Conservation (phyloP, 2,113 vertebrate genomes). For the Craseonycteris thonglongyai region DNA sequence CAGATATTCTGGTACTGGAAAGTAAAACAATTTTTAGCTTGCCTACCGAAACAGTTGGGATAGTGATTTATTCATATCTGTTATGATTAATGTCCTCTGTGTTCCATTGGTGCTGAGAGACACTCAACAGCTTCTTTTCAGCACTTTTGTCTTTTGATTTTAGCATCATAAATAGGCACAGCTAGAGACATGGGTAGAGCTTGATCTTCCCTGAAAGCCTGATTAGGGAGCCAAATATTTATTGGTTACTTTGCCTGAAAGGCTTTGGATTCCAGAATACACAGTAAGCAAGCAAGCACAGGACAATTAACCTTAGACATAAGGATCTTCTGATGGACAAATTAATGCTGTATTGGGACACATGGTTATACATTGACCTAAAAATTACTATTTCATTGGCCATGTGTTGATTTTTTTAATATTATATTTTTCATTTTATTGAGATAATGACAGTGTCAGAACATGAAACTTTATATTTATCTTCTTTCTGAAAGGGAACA, state of each 20-base stretch:
- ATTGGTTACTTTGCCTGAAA: neutral
- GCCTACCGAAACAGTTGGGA: neutral
- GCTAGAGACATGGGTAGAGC: neutral
- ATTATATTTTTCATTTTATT: neutral
- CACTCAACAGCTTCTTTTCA: constrained; percentile 23
- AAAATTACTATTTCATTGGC: neutral
- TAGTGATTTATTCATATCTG: constrained; percentile 29
- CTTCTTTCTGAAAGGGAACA: neutral
- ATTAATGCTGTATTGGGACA: neutral
- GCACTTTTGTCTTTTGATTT: constrained; percentile 37
- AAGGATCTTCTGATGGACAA: neutral
- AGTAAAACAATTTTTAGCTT: constrained; percentile 1
- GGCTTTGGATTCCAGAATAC: neutral
- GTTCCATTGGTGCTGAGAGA: constrained; percentile 35
- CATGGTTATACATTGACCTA: neutral
- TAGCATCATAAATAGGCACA: neutral
- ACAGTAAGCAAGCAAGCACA: neutral
- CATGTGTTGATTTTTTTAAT: neutral
- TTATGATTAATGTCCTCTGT: constrained; percentile 14
- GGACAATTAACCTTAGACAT: neutral
- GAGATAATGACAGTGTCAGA: neutral
- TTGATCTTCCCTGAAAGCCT: neutral
- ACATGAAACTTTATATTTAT: neutral
- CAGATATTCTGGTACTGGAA: constrained; percentile 5
- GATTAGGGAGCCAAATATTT: neutral